Base-by-base conservation (phyloP, 64 coral and sea anemone species). In the Stylophora pistillata region DNA sequence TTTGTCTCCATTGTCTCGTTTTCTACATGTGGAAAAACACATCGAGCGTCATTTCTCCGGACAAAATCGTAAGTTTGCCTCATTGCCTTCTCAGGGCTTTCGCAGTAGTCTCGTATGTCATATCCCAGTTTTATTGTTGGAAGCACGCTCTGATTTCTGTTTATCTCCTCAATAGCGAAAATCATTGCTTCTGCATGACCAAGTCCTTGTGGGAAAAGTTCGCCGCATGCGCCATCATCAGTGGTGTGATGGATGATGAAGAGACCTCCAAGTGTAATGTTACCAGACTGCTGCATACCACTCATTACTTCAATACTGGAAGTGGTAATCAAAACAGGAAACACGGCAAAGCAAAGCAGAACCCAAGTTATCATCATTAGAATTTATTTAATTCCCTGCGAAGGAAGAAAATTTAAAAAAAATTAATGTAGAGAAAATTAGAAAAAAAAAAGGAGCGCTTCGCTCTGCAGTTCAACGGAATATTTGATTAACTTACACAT, bases 151-250 rank as follows among this genome's bases (percentile, higher is more conserved):
- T 79, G 72, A 13, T 81, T 41, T 23, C 32, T 59, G 78, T 93
- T 93, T 55, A 93, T 93, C 75, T 85, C 52, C 4, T 93, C 77
- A 16, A 89, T 83, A 20, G 91, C 91, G 58, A 83, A 93, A 32
- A 93, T 84, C 91, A 93, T 93, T 31, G 91, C 91, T 29, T 93
- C 91, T 7, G 84, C 91, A 12, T 81, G 77, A 63, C 88, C 86
- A 66, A 93, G 79, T 2, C 86, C 87, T 33, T 81, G 80, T 4
- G 87, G 91, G 80, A 69, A 84, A 68, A 84, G 53, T 1, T 68
- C 82, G 56, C 53, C 91, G 68, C 81, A 93, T 82, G 56, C 21
- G 15, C 23, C 91, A 78, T 74, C 78, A 54, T 88, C 73, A 57
- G 56, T 81, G 33, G 17, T 58, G 41, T 55, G 74, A 27, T 93